Conservation (phyloP, 2,888 invertebrate species). For the Megaustenia siamemsis region DNA sequence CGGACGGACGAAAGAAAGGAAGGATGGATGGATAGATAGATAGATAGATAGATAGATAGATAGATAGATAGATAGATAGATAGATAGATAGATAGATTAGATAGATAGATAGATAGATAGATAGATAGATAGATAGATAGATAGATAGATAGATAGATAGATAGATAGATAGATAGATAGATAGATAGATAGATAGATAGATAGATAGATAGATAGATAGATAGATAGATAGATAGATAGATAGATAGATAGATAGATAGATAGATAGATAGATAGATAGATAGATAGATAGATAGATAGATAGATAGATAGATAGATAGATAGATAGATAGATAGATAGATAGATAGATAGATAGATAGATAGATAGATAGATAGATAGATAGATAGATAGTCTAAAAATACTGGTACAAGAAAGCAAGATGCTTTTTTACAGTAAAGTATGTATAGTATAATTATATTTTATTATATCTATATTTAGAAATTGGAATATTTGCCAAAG, state of each 20-base stretch:
- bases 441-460: too few relatives aligned
- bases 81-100: too few relatives aligned
- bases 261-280: background rate
- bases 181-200: background rate
- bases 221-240: background rate
- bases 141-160: too few relatives aligned
- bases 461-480: too few relatives aligned
- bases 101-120: too few relatives aligned
- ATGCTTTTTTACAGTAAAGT: too few relatives aligned
- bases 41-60: background rate
- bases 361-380: background rate
- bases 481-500: too few relatives aligned
- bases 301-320: background rate
- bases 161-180: constrained; percentile 9
- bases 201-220: background rate
- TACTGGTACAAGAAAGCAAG: background rate
- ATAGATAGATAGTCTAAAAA: background rate
- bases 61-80: too few relatives aligned
- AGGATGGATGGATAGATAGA: too few relatives aligned
- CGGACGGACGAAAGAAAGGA: too few relatives aligned
- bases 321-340: background rate
- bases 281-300: background rate
- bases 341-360: background rate
- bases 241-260: background rate
- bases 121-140: too few relatives aligned